A percentile compares a stretch with the other conserved stretches of the same genome.
phyloP scores from a whole-genome alignment of 2,797 vertebrate genomes.

The Pantherophis vulpinus region DNA sequence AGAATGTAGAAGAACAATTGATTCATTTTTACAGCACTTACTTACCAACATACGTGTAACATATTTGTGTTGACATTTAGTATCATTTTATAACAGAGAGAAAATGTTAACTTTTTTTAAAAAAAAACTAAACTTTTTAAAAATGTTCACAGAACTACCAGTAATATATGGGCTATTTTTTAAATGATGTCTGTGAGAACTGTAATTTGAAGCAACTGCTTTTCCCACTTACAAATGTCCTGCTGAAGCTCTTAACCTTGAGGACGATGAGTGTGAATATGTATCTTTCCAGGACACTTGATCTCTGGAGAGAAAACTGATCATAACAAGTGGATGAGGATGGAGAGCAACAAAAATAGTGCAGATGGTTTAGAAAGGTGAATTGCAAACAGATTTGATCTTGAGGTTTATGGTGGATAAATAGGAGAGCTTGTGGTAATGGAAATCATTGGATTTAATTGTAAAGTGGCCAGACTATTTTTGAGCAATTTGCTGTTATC shows the following conservation, averaged over 20 bases:
- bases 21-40: too few relatives aligned
- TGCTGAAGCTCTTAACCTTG: not conserved
- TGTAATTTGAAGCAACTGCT: not conserved
- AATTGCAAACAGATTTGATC: not conserved
- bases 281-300: not conserved
- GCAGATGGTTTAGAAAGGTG: not conserved
- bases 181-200: not conserved
- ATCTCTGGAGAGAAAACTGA: not conserved
- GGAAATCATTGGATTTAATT: not conserved
- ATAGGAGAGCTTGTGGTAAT: not conserved
- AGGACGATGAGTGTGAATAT: not conserved
- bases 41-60: too few relatives aligned
- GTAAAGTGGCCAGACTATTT: not conserved
- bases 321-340: not conserved
- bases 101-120: not conserved
- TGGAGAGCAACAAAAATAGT: not conserved
- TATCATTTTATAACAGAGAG: not conserved
- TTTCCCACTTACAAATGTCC: not conserved
- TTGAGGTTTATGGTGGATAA: not conserved
- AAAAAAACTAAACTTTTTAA: not conserved
- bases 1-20: too few relatives aligned
- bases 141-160: not conserved
- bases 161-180: not conserved
- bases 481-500: not conserved
- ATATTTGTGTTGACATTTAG: too few relatives aligned